Percentiles rank a stretch among this genome's conserved stretches.
These are phyloP conservation scores for Danaus plexippus DNA, from an alignment of 1,140 invertebrate species.

Conservation along the genomic window DNA sequence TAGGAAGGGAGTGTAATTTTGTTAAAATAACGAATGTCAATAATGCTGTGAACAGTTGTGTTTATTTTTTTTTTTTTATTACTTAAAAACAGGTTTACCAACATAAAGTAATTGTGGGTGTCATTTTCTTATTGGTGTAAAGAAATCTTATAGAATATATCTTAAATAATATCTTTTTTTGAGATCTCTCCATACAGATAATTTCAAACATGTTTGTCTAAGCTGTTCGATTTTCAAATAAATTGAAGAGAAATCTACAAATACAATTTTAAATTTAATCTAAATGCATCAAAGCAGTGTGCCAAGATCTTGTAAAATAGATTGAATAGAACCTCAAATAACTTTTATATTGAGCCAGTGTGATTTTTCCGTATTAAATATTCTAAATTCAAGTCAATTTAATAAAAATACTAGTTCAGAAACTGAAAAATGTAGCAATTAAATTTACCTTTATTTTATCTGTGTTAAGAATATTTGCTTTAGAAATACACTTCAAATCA, in stretches of 20 bases:
- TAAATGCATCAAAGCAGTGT: not conserved
- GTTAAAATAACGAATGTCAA: no score
- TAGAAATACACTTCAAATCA: slow-evolving; percentile 5
- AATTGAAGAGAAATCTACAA: not conserved
- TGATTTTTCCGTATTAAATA: slow-evolving; percentile 10
- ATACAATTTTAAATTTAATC: not conserved
- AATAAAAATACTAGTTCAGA: slow-evolving; percentile 4
- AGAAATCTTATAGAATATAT: no score
- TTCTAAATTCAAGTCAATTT: slow-evolving; percentile 13
- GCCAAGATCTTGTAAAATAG: not conserved
- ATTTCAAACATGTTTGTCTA: no score
- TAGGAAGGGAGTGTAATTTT: no score
- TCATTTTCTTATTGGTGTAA: no score
- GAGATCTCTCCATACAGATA: no score
- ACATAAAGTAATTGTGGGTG: no score
- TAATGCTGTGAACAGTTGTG: no score
- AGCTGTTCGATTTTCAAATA: no score
- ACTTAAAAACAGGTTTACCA: no score
- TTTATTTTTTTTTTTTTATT: no score
- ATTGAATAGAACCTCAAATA: not conserved
- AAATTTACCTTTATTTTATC: not conserved
- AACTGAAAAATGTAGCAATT: not conserved
- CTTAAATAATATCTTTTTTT: no score
- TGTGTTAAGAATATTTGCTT: not conserved
- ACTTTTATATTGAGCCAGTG: slow-evolving; percentile 2